Percentiles rank a stretch among this genome's conserved stretches.
These are phyloP conservation scores for Chloroceryle inda DNA, from an alignment of 2,797 vertebrate species.

Conservation along the genomic window DNA sequence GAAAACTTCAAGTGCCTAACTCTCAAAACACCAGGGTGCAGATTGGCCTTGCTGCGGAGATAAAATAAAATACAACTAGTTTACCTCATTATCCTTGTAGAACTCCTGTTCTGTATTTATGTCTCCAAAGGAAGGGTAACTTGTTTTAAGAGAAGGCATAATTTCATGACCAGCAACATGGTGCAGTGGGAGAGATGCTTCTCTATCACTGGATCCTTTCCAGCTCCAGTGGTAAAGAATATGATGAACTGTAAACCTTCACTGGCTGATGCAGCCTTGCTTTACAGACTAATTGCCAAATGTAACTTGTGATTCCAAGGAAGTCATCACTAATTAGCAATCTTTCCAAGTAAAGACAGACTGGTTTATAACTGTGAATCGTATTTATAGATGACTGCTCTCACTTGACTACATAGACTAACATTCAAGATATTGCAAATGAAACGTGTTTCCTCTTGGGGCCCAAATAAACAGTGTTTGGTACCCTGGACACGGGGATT, in stretches of 20 bases:
- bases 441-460: background rate
- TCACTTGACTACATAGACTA: background rate
- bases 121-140: background rate
- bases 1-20: background rate
- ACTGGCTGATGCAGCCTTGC: background rate
- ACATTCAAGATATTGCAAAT: background rate
- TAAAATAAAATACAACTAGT: background rate
- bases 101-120: background rate
- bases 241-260: background rate
- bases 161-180: background rate
- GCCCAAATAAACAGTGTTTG: background rate
- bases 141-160: background rate
- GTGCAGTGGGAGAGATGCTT: background rate
- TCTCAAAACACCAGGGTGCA: background rate
- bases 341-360: background rate
- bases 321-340: background rate
- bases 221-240: background rate
- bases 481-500: background rate
- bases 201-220: background rate
- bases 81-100: background rate
- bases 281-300: background rate
- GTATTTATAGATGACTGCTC: background rate
- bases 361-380: background rate
- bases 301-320: background rate
- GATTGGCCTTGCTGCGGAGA: rapidly evolving